Evolutionary conservation across 2,113 vertebrate genomes (phyloP).

Genomic region (Melanerpes aurifrons): DNA sequence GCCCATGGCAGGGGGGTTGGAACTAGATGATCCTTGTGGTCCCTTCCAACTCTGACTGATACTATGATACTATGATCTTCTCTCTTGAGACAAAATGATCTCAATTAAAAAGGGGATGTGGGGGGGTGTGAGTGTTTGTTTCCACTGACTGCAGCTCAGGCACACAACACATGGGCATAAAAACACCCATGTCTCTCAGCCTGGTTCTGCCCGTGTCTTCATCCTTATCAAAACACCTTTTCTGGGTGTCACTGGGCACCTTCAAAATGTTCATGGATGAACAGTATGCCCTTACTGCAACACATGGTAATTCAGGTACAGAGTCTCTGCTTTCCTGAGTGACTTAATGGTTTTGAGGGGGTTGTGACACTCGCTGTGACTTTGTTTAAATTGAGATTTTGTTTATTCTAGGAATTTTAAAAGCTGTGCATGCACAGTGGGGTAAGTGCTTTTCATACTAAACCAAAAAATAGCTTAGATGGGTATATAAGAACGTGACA

Average conservation of each 20-base stretch:
- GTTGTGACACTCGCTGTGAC: accelerated
- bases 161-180: not conserved
- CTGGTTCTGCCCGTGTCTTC: not conserved
- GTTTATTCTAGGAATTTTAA: not conserved
- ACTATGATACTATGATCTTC: not conserved
- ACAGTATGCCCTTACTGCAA: not conserved
- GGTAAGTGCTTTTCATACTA: not conserved
- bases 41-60: no score
- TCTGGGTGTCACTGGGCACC: not conserved
- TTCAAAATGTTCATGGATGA: not conserved
- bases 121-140: no score
- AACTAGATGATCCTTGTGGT: no score
- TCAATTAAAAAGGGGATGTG: not conserved
- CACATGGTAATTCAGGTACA: not conserved
- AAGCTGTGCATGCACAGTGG: not conserved
- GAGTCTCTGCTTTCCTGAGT: not conserved
- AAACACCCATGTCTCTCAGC: not conserved
- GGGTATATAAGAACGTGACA: not conserved
- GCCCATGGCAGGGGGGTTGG: no score
- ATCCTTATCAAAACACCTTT: not conserved
- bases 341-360: accelerated
- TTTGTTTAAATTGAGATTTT: not conserved
- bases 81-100: not conserved
- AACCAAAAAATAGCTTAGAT: not conserved
- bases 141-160: not conserved